phyloP scores from a whole-genome alignment of 2,797 vertebrate genomes.

The Melopsittacus undulatus region DNA sequence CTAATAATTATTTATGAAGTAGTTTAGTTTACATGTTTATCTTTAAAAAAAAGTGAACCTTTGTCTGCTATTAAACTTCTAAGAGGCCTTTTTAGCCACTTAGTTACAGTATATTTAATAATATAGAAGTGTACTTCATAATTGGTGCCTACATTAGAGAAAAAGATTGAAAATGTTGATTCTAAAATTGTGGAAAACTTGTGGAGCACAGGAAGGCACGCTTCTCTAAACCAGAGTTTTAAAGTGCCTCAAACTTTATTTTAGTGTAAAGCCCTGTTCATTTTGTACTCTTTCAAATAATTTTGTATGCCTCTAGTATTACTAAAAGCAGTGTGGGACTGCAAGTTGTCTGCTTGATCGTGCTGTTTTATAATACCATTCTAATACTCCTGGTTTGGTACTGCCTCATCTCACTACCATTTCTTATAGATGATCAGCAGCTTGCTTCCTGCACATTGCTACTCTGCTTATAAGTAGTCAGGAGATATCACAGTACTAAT shows the following conservation, averaged over 20 bases:
- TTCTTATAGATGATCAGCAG: conserved; percentile 75
- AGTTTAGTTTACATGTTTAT: conserved; percentile 31
- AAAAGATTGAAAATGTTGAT: conserved; percentile 24
- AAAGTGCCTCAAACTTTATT: conserved; percentile 82
- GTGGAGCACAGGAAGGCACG: conserved; percentile 74
- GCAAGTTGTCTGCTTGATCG: conserved; percentile 15
- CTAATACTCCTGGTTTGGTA: conserved; percentile 59
- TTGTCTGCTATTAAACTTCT: conserved; percentile 23
- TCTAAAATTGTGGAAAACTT: conserved; percentile 26
- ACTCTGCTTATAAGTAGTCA: conserved; percentile 75
- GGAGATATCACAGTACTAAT: conserved; percentile 62
- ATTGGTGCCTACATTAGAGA: conserved; percentile 81
- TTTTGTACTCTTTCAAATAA: conserved; percentile 58
- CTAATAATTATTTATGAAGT: conserved; percentile 34
- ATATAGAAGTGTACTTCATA: conserved; percentile 85
- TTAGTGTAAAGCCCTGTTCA: conserved; percentile 84
- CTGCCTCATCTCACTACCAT: conserved; percentile 59
- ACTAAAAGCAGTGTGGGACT: conserved; percentile 13
- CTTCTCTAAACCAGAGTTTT: conserved; percentile 38
- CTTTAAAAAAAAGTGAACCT: neutral
- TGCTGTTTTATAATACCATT: conserved; percentile 39
- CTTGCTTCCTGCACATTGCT: conserved; percentile 69
- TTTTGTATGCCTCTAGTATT: conserved; percentile 51
- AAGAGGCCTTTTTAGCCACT: conserved; percentile 67
- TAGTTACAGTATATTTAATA: conserved; percentile 31